phyloP scores from a whole-genome alignment of 2,888 invertebrate species.

The Melanotus villosus region DNA sequence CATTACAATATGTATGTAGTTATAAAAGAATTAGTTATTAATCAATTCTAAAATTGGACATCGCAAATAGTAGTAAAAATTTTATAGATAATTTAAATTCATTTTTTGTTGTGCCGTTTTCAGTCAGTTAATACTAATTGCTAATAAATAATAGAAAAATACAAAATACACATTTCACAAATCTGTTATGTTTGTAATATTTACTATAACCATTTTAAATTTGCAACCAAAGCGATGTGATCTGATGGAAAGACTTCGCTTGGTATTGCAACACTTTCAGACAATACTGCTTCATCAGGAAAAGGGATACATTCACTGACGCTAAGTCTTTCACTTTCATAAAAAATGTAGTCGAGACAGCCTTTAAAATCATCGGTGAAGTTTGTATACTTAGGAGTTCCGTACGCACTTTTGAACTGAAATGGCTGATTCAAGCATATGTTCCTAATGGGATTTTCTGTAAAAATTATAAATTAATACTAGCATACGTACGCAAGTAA shows the following conservation, averaged over 20 bases:
- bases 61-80: no score
- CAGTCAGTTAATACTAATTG: no score
- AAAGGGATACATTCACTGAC: constrained; percentile 84
- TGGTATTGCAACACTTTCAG: constrained; percentile 84
- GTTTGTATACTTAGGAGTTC: constrained; percentile 89
- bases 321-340: constrained; percentile 75
- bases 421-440: constrained; percentile 78
- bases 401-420: constrained; percentile 84
- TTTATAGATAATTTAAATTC: no score
- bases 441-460: constrained; percentile 74
- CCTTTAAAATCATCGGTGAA: constrained; percentile 87
- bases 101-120: no score
- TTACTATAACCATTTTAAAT: constrained; percentile 71
- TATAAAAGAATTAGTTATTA: no score
- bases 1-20: no score
- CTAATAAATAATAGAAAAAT: no score
- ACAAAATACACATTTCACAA: no score
- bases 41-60: no score
- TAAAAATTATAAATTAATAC: constrained; percentile 69
- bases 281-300: constrained; percentile 84
- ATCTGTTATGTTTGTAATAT: no score
- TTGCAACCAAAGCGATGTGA: constrained; percentile 91
- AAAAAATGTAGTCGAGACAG: constrained; percentile 94
- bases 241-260: constrained; percentile 94
- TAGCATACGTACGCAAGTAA: no score